Percentiles rank a stretch among this genome's conserved stretches.
These are phyloP conservation scores for Aphodius sticticus DNA, from an alignment of 2,888 invertebrate genomes.

Conservation along the genomic window DNA sequence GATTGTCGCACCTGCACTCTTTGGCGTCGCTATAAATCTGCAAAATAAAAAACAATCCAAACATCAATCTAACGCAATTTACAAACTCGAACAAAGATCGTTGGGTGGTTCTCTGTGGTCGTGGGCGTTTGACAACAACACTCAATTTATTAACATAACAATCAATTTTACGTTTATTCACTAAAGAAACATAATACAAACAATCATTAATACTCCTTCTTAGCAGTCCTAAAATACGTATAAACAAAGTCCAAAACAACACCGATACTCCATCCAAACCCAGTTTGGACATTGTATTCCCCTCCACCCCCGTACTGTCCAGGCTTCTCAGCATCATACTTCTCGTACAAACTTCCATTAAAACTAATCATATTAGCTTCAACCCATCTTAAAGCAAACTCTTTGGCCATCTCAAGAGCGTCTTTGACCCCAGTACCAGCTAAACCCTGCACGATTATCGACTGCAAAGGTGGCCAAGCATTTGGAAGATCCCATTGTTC, in stretches of 20 bases:
- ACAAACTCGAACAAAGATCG: too few species aligned
- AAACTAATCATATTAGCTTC: constrained; percentile 72
- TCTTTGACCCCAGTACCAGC: constrained; percentile 60
- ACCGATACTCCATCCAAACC: constrained; percentile 47
- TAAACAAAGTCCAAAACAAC: constrained; percentile 65
- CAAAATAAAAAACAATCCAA: not conserved
- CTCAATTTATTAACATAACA: not conserved
- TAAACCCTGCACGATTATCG: constrained; percentile 75
- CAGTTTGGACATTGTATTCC: constrained; percentile 54
- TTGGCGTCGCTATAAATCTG: not conserved
- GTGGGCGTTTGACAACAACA: not conserved
- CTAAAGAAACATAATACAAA: not conserved
- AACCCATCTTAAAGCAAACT: constrained; percentile 75
- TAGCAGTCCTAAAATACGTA: constrained; percentile 33
- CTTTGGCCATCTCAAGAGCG: constrained; percentile 62
- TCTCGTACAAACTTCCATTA: constrained; percentile 74
- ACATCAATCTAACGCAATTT: not conserved
- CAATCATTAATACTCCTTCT: not conserved
- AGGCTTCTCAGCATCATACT: constrained; percentile 70
- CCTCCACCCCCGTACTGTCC: constrained; percentile 69
- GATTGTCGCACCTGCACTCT: not conserved
- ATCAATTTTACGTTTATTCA: not conserved
- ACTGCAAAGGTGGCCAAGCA: constrained; percentile 86
- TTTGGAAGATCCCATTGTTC: constrained; percentile 88
- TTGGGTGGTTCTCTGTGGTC: too few species aligned